A percentile compares a stretch with the other conserved stretches of the same genome.
phyloP scores from a whole-genome alignment of 2,113 vertebrate species.

The Clarias batrachus region DNA sequence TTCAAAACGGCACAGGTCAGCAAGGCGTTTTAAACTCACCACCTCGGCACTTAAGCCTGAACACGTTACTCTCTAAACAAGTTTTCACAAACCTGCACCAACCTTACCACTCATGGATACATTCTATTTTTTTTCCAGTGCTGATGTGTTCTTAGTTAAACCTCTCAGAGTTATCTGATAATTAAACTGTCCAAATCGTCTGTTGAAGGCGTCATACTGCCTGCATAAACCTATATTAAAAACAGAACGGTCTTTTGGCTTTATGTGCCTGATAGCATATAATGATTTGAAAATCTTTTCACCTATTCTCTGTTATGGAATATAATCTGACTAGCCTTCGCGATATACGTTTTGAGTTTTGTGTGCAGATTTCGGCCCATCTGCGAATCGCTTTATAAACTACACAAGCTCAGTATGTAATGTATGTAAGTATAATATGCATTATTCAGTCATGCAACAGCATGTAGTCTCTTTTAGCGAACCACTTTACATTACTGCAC shows the following conservation, averaged over 20 bases:
- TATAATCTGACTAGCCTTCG: background rate
- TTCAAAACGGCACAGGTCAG: slow-evolving; percentile 56
- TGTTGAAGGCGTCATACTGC: background rate
- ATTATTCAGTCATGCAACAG: slow-evolving; percentile 29
- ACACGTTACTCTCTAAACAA: slow-evolving; percentile 65
- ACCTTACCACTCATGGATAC: slow-evolving; percentile 63
- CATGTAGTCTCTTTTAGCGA: slow-evolving; percentile 47
- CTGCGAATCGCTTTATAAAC: slow-evolving; percentile 15
- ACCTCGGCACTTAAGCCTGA: slow-evolving; percentile 64
- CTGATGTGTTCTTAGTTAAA: slow-evolving; percentile 49
- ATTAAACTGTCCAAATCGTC: background rate
- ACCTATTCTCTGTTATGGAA: background rate
- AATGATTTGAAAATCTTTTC: background rate
- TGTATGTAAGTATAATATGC: background rate
- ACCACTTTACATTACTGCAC: slow-evolving; percentile 47
- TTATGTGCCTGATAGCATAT: background rate
- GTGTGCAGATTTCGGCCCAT: slow-evolving; percentile 12
- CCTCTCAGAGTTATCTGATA: slow-evolving; percentile 5
- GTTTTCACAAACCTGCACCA: slow-evolving; percentile 61
- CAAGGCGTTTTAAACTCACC: slow-evolving; percentile 52
- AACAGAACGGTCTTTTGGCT: background rate
- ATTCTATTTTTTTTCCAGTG: slow-evolving; percentile 66
- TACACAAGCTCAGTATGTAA: slow-evolving; percentile 25
- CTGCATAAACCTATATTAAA: background rate
- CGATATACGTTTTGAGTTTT: background rate